Evolutionary conservation across 2,797 vertebrate species (phyloP).

Genomic region (Microtus agrestis): DNA sequence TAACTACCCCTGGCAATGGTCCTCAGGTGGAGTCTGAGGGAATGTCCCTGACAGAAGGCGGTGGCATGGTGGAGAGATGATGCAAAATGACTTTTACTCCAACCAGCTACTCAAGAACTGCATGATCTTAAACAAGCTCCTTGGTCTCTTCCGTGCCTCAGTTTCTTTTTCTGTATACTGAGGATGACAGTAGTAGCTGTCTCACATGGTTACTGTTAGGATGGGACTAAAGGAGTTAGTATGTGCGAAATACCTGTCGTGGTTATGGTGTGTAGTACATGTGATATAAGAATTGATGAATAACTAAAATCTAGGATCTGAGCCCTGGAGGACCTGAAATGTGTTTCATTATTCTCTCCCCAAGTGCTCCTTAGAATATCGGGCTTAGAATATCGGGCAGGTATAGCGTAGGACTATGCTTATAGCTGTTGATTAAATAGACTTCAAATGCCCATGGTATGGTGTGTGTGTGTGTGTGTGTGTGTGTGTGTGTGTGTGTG

Average conservation of each 20-base stretch:
- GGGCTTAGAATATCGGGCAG: not conserved
- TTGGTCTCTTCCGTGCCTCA: constrained; percentile 14
- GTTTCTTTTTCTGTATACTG: not conserved
- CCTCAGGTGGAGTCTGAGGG: not conserved
- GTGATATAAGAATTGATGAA: not conserved
- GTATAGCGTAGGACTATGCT: not conserved
- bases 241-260: not conserved
- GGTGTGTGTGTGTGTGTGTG: not conserved
- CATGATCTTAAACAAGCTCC: not conserved
- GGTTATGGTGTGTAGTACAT: not conserved
- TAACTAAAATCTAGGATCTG: not conserved
- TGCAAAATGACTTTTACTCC: not conserved
- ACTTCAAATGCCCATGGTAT: constrained; percentile 32
- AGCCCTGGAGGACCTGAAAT: not conserved
- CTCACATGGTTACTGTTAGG: not conserved
- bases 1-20: not conserved
- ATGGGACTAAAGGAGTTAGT: not conserved
- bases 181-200: not conserved
- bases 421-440: constrained; percentile 16
- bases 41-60: not conserved
- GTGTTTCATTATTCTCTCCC: not conserved
- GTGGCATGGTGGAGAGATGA: not conserved
- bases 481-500: not conserved
- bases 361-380: not conserved
- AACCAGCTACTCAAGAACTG: not conserved